Evolutionary conservation across 2,113 vertebrate species (phyloP).

Genomic region (Aspiorhynchus laticeps): DNA sequence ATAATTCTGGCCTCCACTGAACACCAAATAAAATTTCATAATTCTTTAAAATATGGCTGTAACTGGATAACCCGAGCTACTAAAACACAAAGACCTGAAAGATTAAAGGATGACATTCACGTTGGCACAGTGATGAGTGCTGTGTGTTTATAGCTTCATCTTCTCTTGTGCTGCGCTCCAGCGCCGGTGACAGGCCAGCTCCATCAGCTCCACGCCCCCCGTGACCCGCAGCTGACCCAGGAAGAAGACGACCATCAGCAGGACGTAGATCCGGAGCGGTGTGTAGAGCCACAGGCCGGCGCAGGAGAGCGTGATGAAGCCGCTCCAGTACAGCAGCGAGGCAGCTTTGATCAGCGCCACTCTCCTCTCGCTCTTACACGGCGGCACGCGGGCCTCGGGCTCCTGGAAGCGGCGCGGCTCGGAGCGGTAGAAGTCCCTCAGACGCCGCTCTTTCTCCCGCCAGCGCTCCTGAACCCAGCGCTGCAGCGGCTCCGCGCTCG

Average conservation of each 20-base stretch:
- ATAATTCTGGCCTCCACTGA: too few species aligned
- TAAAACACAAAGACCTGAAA: not conserved
- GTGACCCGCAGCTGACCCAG: conserved; percentile 82
- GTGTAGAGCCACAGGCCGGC: conserved; percentile 80
- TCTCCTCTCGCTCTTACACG: conserved; percentile 91
- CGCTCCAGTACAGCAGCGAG: conserved; percentile 89
- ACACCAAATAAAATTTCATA: conserved; percentile 31
- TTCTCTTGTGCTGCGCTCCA: conserved; percentile 68
- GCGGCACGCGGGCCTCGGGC: conserved; percentile 77
- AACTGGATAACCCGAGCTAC: conserved; percentile 1
- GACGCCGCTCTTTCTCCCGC: conserved; percentile 90
- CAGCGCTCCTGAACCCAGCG: conserved; percentile 91
- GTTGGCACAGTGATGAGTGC: not conserved
- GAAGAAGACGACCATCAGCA: conserved; percentile 77
- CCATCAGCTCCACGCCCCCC: conserved; percentile 91
- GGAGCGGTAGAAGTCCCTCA: conserved; percentile 84
- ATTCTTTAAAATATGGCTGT: conserved; percentile 65
- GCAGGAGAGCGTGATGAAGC: conserved; percentile 78
- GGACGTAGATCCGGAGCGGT: conserved; percentile 80
- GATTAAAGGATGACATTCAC: not conserved
- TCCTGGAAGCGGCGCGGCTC: conserved; percentile 75
- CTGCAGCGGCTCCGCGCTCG: conserved; percentile 79
- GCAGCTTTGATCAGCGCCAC: conserved; percentile 83
- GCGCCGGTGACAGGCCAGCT: conserved; percentile 85
- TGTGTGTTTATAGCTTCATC: not conserved